Evolutionary conservation across 2,113 vertebrate species (phyloP).

Genomic region (Clinocottus analis): DNA sequence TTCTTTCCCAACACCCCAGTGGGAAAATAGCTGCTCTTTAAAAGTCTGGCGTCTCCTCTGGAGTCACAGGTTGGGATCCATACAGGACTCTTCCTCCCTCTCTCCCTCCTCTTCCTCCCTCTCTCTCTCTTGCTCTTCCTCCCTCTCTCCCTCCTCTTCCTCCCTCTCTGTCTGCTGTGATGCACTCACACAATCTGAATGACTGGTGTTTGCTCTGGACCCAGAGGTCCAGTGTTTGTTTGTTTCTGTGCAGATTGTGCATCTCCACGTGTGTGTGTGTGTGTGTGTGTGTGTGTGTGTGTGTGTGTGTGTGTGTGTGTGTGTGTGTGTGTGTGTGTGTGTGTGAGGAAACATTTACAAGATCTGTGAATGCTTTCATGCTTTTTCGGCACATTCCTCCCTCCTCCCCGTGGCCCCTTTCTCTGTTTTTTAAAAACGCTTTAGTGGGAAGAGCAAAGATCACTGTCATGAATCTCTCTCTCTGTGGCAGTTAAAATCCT

Average conservation of each 20-base stretch:
- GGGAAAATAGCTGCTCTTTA: slow-evolving; percentile 13
- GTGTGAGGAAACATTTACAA: not conserved
- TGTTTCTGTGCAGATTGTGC: too few species aligned
- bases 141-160: not conserved
- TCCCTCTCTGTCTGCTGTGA: not conserved
- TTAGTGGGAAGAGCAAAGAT: slow-evolving; percentile 42
- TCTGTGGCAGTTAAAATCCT: slow-evolving; percentile 64
- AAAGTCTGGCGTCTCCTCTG: slow-evolving; percentile 11
- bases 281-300: too few species aligned
- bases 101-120: not conserved
- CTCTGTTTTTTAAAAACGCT: not conserved
- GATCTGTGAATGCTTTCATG: not conserved
- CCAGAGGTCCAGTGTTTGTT: too few species aligned
- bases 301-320: too few species aligned
- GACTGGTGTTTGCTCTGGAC: too few species aligned
- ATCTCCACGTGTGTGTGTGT: too few species aligned
- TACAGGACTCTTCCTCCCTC: not conserved
- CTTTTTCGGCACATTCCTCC: not conserved
- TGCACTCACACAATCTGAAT: too few species aligned
- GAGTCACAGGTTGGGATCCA: not conserved
- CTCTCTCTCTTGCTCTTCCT: not conserved
- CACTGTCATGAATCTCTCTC: slow-evolving; percentile 44
- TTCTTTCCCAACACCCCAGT: slow-evolving; percentile 45
- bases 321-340: too few species aligned
- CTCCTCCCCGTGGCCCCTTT: not conserved